These are phyloP conservation scores for Acrossocheilus fasciatus DNA, from an alignment of 2,797 vertebrate species.

Conservation along the genomic window DNA sequence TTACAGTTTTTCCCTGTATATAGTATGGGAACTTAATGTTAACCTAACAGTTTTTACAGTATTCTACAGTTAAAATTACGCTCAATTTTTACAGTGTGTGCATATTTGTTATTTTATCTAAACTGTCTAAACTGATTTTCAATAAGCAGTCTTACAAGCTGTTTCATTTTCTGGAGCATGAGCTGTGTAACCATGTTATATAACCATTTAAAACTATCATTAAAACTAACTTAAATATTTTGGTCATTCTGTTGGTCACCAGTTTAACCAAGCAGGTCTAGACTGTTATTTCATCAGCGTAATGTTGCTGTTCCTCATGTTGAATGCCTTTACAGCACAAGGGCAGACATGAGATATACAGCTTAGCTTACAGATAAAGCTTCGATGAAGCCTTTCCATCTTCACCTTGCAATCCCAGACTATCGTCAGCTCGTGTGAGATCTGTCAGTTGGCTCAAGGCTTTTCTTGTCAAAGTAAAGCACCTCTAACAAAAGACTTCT, in stretches of 20 bases:
- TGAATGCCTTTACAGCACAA: neutral
- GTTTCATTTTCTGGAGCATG: neutral
- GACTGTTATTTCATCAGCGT: neutral
- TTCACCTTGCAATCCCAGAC: conserved; percentile 17
- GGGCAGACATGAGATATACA: conserved; percentile 15
- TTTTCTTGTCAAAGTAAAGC: conserved; percentile 45
- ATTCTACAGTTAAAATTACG: too few species aligned
- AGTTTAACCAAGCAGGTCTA: neutral
- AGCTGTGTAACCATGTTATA: too few species aligned
- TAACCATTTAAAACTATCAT: neutral
- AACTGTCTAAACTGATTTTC: neutral
- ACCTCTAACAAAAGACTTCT: conserved; percentile 37
- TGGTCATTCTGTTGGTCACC: neutral
- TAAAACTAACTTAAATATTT: neutral
- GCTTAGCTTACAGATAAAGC: conserved; percentile 39
- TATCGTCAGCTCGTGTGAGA: neutral
- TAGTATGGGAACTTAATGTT: neutral
- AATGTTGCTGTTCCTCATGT: neutral
- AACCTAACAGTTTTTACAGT: too few species aligned
- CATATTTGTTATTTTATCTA: too few species aligned
- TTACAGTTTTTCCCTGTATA: neutral
- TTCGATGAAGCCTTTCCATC: conserved; percentile 27
- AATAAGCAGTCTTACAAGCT: neutral
- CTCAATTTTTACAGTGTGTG: too few species aligned
- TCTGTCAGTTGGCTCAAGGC: conserved; percentile 28